Evolutionary conservation across 2,888 invertebrate species (phyloP).

Genomic region (Drosophila atripex): DNA sequence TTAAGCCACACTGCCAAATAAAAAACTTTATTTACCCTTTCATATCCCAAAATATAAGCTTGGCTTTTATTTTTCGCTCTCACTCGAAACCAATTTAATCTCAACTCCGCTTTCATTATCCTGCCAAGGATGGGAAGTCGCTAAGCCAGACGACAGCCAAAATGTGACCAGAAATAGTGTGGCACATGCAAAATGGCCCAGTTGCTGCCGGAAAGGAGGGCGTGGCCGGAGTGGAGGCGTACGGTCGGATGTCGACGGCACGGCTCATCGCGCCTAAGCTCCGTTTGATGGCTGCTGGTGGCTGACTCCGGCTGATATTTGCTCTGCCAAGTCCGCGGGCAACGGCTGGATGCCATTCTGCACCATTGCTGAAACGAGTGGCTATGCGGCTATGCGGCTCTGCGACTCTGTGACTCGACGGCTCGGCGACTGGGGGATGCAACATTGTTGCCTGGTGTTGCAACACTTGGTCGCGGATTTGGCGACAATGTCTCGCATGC

Average conservation of each 20-base stretch:
- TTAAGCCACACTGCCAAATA: not conserved
- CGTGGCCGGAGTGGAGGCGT: constrained; percentile 6
- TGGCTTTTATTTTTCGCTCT: not conserved
- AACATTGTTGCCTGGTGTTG: constrained; percentile 56
- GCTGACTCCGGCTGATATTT: constrained; percentile 39
- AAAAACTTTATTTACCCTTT: not conserved
- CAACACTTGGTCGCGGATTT: constrained; percentile 73
- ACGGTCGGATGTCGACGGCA: constrained; percentile 48
- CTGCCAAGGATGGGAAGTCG: constrained; percentile 22
- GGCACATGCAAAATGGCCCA: constrained; percentile 46
- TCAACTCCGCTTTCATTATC: constrained; percentile 44
- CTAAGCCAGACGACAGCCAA: constrained; percentile 58
- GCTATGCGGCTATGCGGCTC: constrained; percentile 14
- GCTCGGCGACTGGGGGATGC: constrained; percentile 19
- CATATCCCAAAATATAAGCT: not conserved
- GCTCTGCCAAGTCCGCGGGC: constrained; percentile 41
- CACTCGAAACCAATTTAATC: not conserved
- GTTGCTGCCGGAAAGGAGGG: constrained; percentile 4
- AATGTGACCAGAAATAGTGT: constrained; percentile 64
- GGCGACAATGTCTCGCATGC: constrained; percentile 72
- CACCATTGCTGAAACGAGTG: constrained; percentile 14
- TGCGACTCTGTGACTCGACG: not conserved
- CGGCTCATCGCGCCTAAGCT: constrained; percentile 71
- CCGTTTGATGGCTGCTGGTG: constrained; percentile 50
- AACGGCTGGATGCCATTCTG: constrained; percentile 33